phyloP scores from a whole-genome alignment of 2,797 vertebrate species.

The Eutrigla gurnardus region DNA sequence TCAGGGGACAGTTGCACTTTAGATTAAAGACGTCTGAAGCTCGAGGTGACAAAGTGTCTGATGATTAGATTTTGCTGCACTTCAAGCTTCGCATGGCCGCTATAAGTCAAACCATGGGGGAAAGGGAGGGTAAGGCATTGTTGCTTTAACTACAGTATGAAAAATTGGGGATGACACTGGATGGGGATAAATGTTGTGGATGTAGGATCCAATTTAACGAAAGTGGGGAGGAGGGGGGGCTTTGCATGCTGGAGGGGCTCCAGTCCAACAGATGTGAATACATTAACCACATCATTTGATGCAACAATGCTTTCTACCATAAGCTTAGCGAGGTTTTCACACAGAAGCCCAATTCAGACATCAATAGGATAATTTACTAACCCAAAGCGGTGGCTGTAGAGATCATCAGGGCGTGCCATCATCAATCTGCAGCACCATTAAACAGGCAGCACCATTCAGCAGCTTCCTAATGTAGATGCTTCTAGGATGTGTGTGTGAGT shows the following conservation, averaged over 20 bases:
- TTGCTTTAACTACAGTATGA: constrained; percentile 11
- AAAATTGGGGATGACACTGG: constrained; percentile 5
- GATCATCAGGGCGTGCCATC: constrained; percentile 24
- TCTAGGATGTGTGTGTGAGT: constrained; percentile 21
- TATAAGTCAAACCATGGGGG: neutral
- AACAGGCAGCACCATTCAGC: constrained; percentile 40
- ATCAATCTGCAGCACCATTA: constrained; percentile 48
- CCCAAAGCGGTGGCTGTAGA: constrained; percentile 32
- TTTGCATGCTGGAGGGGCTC: constrained; percentile 6
- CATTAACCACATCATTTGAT: constrained; percentile 27
- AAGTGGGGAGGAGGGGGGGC: neutral
- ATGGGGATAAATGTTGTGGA: constrained; percentile 10
- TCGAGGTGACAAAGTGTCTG: constrained; percentile 6
- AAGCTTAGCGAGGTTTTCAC: constrained; percentile 3
- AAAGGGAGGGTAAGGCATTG: neutral
- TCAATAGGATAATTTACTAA: constrained; percentile 41
- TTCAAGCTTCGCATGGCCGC: neutral
- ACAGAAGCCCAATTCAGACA: constrained; percentile 19
- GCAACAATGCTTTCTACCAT: constrained; percentile 6
- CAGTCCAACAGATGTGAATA: constrained; percentile 17
- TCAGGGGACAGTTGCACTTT: constrained; percentile 37
- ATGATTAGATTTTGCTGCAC: constrained; percentile 34
- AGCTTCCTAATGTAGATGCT: constrained; percentile 35
- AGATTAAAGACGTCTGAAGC: constrained; percentile 41
- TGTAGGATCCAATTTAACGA: constrained; percentile 11